Evolutionary conservation across 2,113 vertebrate genomes (phyloP).

Genomic region (Microtus montanus): DNA sequence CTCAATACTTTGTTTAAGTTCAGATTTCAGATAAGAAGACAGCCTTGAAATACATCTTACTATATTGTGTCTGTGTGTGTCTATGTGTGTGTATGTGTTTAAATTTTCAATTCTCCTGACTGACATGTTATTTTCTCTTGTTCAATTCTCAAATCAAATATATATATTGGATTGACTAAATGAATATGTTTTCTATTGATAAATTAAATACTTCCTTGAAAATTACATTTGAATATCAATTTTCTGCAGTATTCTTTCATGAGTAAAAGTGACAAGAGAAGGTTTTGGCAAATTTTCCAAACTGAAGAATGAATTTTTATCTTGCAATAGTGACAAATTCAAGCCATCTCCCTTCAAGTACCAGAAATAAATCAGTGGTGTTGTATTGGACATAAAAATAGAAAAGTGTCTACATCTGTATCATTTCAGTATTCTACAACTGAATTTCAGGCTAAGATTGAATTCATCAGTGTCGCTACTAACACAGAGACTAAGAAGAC

Average conservation of each 20-base stretch:
- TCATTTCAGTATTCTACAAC: constrained; percentile 32
- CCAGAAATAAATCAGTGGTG: constrained; percentile 12
- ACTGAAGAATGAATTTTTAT: background rate
- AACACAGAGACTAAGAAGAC: background rate
- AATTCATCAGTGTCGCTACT: background rate
- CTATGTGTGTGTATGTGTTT: background rate
- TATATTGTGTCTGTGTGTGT: background rate
- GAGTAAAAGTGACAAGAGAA: background rate
- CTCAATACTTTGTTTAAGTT: background rate
- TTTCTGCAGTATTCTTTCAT: background rate
- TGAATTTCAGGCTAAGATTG: constrained; percentile 17
- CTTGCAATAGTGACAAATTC: background rate
- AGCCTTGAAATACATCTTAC: background rate
- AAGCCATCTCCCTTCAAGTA: background rate
- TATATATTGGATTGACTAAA: background rate
- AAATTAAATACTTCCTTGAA: constrained; percentile 26
- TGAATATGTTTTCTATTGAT: background rate
- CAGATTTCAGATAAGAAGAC: constrained; percentile 11
- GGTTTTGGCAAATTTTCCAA: background rate
- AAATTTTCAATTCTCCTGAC: background rate
- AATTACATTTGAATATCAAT: background rate
- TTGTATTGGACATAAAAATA: background rate
- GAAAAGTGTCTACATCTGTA: background rate
- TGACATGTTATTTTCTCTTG: background rate
- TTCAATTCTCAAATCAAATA: background rate